Evolutionary conservation across 2,888 invertebrate species (phyloP).

Genomic region (Nudaria mundana): DNA sequence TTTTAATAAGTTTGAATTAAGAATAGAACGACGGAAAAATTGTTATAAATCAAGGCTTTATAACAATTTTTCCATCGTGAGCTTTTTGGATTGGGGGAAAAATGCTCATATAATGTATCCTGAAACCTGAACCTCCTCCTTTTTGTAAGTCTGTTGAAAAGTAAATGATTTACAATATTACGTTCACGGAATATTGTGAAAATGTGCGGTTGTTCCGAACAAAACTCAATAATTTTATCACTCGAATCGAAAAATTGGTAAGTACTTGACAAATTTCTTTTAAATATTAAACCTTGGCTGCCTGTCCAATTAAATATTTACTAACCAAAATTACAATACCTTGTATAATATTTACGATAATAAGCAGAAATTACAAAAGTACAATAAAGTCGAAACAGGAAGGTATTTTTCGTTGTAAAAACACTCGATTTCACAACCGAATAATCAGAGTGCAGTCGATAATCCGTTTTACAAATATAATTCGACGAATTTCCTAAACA

Average conservation of each 20-base stretch:
- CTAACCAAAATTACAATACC: conserved; percentile 9
- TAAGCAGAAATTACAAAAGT: conserved; percentile 30
- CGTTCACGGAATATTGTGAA: no score
- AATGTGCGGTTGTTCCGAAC: no score
- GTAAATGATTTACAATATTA: no score
- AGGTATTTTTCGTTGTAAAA: conserved; percentile 49
- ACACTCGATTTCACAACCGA: conserved; percentile 44
- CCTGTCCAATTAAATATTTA: conserved; percentile 7
- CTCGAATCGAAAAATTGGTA: neutral
- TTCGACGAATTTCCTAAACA: conserved; percentile 46
- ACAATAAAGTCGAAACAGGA: conserved; percentile 55
- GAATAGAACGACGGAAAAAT: no score
- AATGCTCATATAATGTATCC: no score
- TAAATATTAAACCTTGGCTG: neutral
- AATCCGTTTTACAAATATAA: conserved; percentile 36
- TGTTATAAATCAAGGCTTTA: no score
- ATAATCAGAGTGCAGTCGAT: conserved; percentile 41
- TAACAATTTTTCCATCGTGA: no score
- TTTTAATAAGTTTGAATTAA: no score
- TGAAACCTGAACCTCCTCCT: no score
- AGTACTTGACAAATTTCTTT: neutral
- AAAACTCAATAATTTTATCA: no score
- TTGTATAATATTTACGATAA: conserved; percentile 9
- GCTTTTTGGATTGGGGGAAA: no score
- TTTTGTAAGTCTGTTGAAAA: no score